Evolutionary conservation across 2,113 vertebrate genomes (phyloP).

Genomic region (Melanerpes formicivorus): DNA sequence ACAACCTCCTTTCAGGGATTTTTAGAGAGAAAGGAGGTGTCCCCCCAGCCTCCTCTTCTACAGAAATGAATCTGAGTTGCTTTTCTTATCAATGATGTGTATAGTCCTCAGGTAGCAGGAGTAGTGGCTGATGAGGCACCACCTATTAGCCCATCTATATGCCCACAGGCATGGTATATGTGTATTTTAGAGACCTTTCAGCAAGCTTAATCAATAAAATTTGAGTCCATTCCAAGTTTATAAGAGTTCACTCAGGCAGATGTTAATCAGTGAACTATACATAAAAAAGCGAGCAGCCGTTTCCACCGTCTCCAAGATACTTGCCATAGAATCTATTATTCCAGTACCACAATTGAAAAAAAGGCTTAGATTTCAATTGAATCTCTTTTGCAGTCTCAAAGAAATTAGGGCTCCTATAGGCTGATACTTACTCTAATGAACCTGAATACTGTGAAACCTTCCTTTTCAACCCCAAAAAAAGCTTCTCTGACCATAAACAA

Average conservation of each 20-base stretch:
- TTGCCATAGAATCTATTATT: conserved; percentile 65
- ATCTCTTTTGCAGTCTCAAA: conserved; percentile 31
- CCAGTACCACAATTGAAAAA: conserved; percentile 59
- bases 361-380: conserved; percentile 57
- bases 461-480: conserved; percentile 53
- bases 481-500: conserved; percentile 47
- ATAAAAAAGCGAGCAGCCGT: conserved; percentile 69
- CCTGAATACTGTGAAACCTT: conserved; percentile 56
- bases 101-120: background rate
- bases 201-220: conserved; percentile 54
- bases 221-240: conserved; percentile 56
- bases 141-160: background rate
- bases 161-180: background rate
- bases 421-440: conserved; percentile 65
- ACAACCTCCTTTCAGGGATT: too few species aligned
- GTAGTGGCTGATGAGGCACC: background rate
- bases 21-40: too few species aligned
- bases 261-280: conserved; percentile 65
- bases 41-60: too few species aligned
- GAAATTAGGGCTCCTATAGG: conserved; percentile 60
- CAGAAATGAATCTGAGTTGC: background rate
- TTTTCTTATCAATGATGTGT: background rate
- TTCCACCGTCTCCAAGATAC: conserved; percentile 71
- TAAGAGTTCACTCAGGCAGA: conserved; percentile 69
- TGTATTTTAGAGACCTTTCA: conserved; percentile 63